Evolutionary conservation across 2,888 invertebrate genomes (phyloP), one percentile per base, ranked within the genome.

Genomic region (Embidobia sp.): DNA sequence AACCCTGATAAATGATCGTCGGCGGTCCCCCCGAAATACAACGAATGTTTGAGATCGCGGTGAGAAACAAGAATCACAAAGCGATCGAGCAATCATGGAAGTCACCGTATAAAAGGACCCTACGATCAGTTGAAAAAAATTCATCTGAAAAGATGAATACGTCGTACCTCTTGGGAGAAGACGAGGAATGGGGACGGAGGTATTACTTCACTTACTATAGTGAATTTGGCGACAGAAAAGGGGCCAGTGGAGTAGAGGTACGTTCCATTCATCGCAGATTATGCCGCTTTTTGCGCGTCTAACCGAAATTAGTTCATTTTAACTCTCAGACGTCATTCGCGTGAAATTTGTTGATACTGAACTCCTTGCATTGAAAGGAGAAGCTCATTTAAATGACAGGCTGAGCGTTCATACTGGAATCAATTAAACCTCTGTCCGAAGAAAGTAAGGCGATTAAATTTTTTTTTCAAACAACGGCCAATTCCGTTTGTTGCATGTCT

Each of bases 171-270:
- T 90, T 87, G 79, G 92, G 91, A 33, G 86, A 89, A 72, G 91
- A 92, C 84, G 89, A 90, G 66, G 91, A 91, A 53, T 91, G 92
- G 91, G 92, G 91, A 3, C 86, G 87, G 29, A 87, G 92, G 76
- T 92, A 91, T 83, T 92, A 91, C 83, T 92, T 92, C 86, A 91
- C 92, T 4, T 92, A 91, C 79, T 92, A 91, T 87, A 91, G 91
- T 66, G 90, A 92, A 81, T 91, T 92, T 78, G 91, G 91, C 1
- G 86, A 89, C 26, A 87, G 91, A 67, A 85, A 84, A 26, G 82
- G 85, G 22, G 84, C 89, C 8, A 87, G 87, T 22, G 85, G 88
- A 7, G 82, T 89, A 7, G 90, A 91, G 83, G 91, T 87, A 73
- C 80, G 81, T 33, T 75, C 53, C 42, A 46, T 64, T 42, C 27